These are phyloP conservation scores for Drosophila kuntzei DNA, from an alignment of 2,888 invertebrate genomes.

Conservation along the genomic window DNA sequence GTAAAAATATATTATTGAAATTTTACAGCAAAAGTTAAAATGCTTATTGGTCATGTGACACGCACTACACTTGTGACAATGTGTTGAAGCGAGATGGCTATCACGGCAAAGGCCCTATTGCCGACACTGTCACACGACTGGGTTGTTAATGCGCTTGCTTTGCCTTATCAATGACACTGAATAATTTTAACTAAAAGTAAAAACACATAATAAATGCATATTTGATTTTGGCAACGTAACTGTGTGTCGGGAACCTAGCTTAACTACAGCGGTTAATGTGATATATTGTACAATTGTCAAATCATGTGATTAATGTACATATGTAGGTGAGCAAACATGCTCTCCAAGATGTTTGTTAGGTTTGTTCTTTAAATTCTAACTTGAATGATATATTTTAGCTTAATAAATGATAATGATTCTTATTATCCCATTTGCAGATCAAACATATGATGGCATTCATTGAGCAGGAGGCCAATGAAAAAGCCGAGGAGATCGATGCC, in stretches of 20 bases:
- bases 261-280: neutral
- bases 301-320: conserved; percentile 45
- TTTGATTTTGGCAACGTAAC: conserved; percentile 27
- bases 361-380: neutral
- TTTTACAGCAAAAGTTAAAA: conserved; percentile 44
- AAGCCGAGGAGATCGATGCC: conserved; percentile 99
- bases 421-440: conserved; percentile 88
- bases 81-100: conserved; percentile 71
- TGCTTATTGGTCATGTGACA: conserved; percentile 80
- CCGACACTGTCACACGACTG: conserved; percentile 49
- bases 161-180: conserved; percentile 56
- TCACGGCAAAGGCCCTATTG: conserved; percentile 19
- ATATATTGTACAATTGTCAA: neutral
- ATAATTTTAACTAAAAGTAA: conserved; percentile 47
- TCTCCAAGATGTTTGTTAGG: conserved; percentile 2
- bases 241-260: neutral
- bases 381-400: neutral
- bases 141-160: conserved; percentile 32
- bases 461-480: conserved; percentile 99
- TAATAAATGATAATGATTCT: neutral
- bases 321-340: neutral
- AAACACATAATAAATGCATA: conserved; percentile 39
- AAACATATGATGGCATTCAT: conserved; percentile 99
- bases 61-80: conserved; percentile 57
- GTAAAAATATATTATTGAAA: conserved; percentile 27